Percentiles rank a stretch among this genome's conserved stretches.
phyloP scores from a whole-genome alignment of 2,113 vertebrate species.

The Henicopernis longicauda region DNA sequence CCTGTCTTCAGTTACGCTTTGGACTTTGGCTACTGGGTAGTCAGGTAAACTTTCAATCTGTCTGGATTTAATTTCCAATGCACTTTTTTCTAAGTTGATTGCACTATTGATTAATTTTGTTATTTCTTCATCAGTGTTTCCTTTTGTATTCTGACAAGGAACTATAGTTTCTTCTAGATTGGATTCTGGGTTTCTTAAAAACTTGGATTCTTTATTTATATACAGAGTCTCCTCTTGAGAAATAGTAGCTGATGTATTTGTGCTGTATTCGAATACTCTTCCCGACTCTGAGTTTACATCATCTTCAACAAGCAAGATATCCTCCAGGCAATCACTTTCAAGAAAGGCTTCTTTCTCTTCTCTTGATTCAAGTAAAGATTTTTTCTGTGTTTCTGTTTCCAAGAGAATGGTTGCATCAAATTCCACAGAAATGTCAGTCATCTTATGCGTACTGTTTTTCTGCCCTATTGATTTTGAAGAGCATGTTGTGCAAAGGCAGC shows the following conservation, averaged over 20 bases:
- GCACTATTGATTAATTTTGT: conserved; percentile 26
- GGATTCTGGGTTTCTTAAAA: neutral
- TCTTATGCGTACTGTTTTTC: neutral
- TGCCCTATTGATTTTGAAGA: neutral
- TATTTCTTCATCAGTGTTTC: conserved; percentile 32
- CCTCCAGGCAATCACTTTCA: neutral
- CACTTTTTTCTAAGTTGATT: conserved; percentile 39
- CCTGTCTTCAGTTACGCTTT: neutral
- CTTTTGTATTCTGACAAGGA: neutral
- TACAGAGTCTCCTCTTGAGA: neutral
- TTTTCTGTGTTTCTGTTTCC: neutral
- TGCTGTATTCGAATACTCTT: neutral
- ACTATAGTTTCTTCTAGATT: neutral
- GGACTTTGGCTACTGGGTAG: neutral
- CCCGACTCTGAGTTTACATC: neutral
- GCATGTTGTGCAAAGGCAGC: neutral
- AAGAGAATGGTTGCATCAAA: neutral
- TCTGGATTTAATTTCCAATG: conserved; percentile 58
- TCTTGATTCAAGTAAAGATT: neutral
- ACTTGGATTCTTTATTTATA: neutral
- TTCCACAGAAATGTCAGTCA: neutral
- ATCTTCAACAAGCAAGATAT: neutral
- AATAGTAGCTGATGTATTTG: neutral
- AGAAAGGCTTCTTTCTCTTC: neutral
- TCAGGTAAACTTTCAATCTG: conserved; percentile 8